Base-by-base conservation (phyloP, 2,888 invertebrate genomes). In the Cyclophora albipunctata region DNA sequence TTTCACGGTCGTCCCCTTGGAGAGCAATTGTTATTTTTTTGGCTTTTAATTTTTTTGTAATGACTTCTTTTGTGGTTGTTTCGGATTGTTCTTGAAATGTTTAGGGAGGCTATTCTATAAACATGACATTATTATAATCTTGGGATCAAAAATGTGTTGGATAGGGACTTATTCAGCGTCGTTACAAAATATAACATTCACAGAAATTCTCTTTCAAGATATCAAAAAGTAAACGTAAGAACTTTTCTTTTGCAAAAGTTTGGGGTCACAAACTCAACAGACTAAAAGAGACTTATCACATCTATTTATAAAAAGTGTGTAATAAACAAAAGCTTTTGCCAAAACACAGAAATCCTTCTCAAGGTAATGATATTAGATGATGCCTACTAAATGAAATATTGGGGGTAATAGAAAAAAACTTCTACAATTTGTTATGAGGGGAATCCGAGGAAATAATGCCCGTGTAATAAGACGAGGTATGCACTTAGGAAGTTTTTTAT, bases 321-420 rank as follows among this genome's bases (percentile, higher is more conserved):
- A 3, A 7, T 6, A 42, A 3, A 7, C 4, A 42, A 42, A 42
- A 7, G 42, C 42, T 42, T 42, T 3, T 42, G 3, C 20, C 55
- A 51, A 53, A 58, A 59, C 58, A 58, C 57, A 58, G 58, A 57
- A 58, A 54, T 50, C 58, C 53, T 59, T 57, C 49, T 59, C 53
- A 46, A 51, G 48, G 47, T 60, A 64, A 59, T 61, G 58, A 60
- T 62, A 61, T 64, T 58, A 63, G 59, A 64, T 61, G 61, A 63
- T 59, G 56, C 63, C 62, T 52, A 57, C 61, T 59, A 62, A 62
- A 62, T 62, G 62, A 62, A 62, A 58, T 66, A 63, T 66, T 61
- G 55, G 50, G 62, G 59, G 60, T 63, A 64, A 62, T 58, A 62
- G 57, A 62, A 63, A 62, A 63, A 64, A 66, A 64, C 60, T 63